Evolutionary conservation across 2,888 invertebrate species (phyloP).

Genomic region (Nipponacmea schrenckii): DNA sequence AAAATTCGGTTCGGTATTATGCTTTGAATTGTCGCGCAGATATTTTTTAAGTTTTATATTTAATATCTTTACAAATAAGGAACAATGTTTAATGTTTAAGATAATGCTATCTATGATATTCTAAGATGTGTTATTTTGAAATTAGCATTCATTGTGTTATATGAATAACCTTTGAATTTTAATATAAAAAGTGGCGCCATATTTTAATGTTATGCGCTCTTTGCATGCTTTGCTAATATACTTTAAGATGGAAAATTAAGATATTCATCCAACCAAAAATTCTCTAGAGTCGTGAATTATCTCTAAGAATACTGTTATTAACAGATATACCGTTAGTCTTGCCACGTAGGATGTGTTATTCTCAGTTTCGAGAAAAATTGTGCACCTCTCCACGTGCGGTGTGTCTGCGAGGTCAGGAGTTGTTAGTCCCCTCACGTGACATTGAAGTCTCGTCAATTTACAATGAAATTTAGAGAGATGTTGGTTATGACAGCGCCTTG

Average conservation of each 20-base stretch:
- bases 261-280: background rate
- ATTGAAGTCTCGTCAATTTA: background rate
- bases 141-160: too few relatives aligned
- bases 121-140: too few relatives aligned
- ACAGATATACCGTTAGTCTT: background rate
- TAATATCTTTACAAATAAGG: too few relatives aligned
- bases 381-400: constrained; percentile 5
- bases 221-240: background rate
- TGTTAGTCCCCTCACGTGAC: constrained; percentile 6
- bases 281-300: background rate
- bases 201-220: background rate
- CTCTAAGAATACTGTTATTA: background rate
- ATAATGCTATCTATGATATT: too few relatives aligned
- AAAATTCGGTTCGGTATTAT: too few relatives aligned
- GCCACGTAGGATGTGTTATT: background rate
- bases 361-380: background rate
- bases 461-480: background rate
- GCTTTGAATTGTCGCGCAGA: too few relatives aligned
- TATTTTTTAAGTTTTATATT: too few relatives aligned
- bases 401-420: background rate
- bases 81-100: too few relatives aligned
- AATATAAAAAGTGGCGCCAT: too few relatives aligned
- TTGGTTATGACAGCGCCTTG: constrained; percentile 5
- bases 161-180: too few relatives aligned
- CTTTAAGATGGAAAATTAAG: background rate